Percentiles rank a stretch among this genome's conserved stretches.
Evolutionary conservation across 1,140 invertebrate species (phyloP).

Genomic region (Venustaconcha ellipsiformis): DNA sequence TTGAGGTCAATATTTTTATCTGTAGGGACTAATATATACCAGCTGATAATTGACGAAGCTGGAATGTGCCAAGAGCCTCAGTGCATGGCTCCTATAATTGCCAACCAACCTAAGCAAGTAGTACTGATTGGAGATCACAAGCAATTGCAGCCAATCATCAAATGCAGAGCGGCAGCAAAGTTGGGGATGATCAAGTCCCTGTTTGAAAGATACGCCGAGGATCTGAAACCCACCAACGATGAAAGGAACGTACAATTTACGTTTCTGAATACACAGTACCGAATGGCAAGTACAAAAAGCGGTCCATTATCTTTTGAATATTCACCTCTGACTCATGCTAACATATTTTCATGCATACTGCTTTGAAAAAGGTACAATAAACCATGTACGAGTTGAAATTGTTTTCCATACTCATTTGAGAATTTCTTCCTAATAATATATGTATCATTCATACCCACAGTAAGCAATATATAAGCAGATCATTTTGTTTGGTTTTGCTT

Average conservation of each 20-base stretch:
- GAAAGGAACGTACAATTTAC: slow-evolving; percentile 4
- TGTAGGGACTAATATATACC: not conserved
- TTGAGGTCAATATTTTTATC: no score
- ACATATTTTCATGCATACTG: no score
- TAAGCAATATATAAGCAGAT: no score
- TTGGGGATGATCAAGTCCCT: slow-evolving; percentile 40
- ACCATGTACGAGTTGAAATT: no score
- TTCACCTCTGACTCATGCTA: no score
- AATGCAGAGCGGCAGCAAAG: slow-evolving; percentile 20
- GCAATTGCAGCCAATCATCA: slow-evolving; percentile 42
- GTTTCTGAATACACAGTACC: slow-evolving; percentile 36
- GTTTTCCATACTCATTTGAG: no score
- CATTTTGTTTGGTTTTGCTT: no score
- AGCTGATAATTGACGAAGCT: slow-evolving; percentile 47
- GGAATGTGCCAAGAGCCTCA: slow-evolving; percentile 49
- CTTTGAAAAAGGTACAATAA: no score
- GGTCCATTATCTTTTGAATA: no score
- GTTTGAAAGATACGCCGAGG: slow-evolving; percentile 39
- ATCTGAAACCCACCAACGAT: slow-evolving; percentile 4
- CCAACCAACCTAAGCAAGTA: slow-evolving; percentile 25
- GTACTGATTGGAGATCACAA: slow-evolving; percentile 51
- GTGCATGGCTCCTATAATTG: slow-evolving; percentile 34
- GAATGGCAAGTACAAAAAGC: slow-evolving; percentile 37
- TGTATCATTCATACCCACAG: no score
- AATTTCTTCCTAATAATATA: no score